Base-by-base conservation (phyloP, 2,113 vertebrate genomes). In the Engystomops pustulosus region DNA sequence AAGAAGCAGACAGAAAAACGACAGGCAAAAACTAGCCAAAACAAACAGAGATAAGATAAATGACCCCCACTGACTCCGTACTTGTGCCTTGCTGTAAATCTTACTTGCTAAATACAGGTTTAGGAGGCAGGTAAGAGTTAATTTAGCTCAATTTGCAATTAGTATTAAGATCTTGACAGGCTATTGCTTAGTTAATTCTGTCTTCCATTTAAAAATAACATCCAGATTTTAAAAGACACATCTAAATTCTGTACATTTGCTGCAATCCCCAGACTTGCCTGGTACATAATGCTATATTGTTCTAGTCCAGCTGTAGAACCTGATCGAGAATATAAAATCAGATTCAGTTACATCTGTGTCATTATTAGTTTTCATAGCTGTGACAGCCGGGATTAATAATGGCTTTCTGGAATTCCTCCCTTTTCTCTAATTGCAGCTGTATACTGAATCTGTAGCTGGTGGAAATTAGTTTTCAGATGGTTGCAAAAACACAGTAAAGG, bases 391-490 rank as follows among this genome's bases (percentile, higher is more conserved):
- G 49, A 82, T 58, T 71, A 55, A 72, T 82, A 70, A 27, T 44
- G 51, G 49, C 51, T 71, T 60, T 74, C 68, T 49, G 36, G 74
- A 80, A 75, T 36, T 38, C 65, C n/a, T 87, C 77, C 65, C 20
- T 85, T 11, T 81, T 88, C 75, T 85, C 58, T 89, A 86, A 88
- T 90, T 92, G 90, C 87, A 88, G 72, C 80, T 79, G 77, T 75
- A 84, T 87, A 87, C 86, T 80, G 62, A 90, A 89, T 90, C 87
- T 86, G 85, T 87, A 84, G 72, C 88, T 89, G 87, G 85, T 84
- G 83, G 89, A 92, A 90, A 89, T 77, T 87, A 90, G 90, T 90
- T 90, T 91, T 90, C 88, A 79, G 86, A 88, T 89, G 86, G 91
- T 90, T 88, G 80, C 87, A 88, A 91, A 89, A 90, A 86, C 85